Percentiles rank a stretch among this genome's conserved stretches.
These are phyloP conservation scores for Heteractis magnifica DNA, from an alignment of 92 coral and sea anemone species.

Conservation along the genomic window DNA sequence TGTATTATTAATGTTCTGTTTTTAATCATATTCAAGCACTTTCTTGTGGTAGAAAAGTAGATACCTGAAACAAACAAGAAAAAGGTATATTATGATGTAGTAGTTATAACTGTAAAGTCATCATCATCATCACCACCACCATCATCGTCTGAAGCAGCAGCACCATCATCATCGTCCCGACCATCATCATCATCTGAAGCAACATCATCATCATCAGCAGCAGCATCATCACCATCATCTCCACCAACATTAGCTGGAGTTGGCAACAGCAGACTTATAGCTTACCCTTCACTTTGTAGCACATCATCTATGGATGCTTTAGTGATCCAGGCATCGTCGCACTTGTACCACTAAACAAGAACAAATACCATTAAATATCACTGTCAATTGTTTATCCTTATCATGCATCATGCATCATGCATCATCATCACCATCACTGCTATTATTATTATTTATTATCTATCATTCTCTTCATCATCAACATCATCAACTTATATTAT, in stretches of 20 bases:
- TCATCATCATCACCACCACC: neutral
- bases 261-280: too few relatives aligned
- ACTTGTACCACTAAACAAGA: conserved; percentile 81
- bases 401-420: too few relatives aligned
- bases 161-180: neutral
- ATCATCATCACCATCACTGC: neutral
- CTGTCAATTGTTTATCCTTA: neutral
- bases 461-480: neutral
- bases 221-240: neutral
- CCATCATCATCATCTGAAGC: neutral
- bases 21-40: conserved; percentile 84
- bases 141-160: neutral
- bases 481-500: too few relatives aligned
- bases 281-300: conserved; percentile 95
- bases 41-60: conserved; percentile 95
- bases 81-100: neutral
- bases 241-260: neutral
- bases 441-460: neutral
- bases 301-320: conserved; percentile 94
- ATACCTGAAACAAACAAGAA: conserved; percentile 60
- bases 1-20: neutral
- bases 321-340: conserved; percentile 99
- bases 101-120: neutral
- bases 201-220: neutral
- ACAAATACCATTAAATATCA: neutral